phyloP scores from a whole-genome alignment of 2,888 invertebrate species.

The Lobophora halterata region DNA sequence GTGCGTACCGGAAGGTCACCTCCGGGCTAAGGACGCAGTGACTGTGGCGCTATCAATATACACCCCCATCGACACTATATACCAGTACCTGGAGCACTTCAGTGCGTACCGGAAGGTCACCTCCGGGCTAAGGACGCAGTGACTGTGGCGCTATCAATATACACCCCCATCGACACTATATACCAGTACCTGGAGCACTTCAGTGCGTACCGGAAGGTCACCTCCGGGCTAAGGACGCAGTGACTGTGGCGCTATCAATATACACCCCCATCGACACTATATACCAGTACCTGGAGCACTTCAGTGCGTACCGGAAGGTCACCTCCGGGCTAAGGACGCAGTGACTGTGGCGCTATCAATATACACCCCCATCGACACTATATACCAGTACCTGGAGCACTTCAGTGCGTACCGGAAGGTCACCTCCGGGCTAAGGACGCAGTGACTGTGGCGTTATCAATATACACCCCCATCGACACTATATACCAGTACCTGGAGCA shows the following conservation, averaged over 20 bases:
- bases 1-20: slow-evolving; percentile 90
- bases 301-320: slow-evolving; percentile 91
- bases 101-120: slow-evolving; percentile 91
- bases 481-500: too few species aligned
- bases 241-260: too few species aligned
- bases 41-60: too few species aligned
- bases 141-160: too few species aligned
- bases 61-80: slow-evolving; percentile 94
- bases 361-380: too few species aligned
- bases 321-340: slow-evolving; percentile 71
- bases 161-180: slow-evolving; percentile 94
- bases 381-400: too few species aligned
- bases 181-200: slow-evolving; percentile 97
- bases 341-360: too few species aligned
- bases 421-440: too few species aligned
- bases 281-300: slow-evolving; percentile 96
- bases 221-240: slow-evolving; percentile 66
- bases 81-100: slow-evolving; percentile 97
- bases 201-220: slow-evolving; percentile 90
- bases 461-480: too few species aligned
- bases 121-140: slow-evolving; percentile 59
- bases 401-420: too few species aligned
- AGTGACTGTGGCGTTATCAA: too few species aligned
- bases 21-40: slow-evolving; percentile 60
- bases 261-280: slow-evolving; percentile 96